Evolutionary conservation across 2,888 invertebrate genomes (phyloP), one percentile per base, ranked within the genome.

Genomic region (Nematopogon swammerdamellus): DNA sequence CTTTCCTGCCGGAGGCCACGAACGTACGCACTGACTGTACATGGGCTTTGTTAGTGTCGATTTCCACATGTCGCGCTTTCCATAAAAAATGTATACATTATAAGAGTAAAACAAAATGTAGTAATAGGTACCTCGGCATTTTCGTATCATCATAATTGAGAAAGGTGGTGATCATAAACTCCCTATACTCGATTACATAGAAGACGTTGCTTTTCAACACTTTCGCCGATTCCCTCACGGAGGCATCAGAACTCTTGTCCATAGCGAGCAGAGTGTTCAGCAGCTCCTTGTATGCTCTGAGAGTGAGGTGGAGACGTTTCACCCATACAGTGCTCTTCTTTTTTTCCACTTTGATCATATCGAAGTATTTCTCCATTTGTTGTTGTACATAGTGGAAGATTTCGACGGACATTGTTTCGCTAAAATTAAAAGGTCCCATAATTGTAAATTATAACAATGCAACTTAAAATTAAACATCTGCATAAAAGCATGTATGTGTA

Each of bases 381-480:
- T 92, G 91, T 70, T 97, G 96, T 8, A 97, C 90, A 71, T 93
- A 93, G 75, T 98, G 95, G 71, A 98, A 97, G 60, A 91, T 88
- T 54, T 90, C 87, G 3, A 94, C 86, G 17, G 94, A 91, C 83
- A 97, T 85, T 1, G 97, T 97, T 77, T 97, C 97, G 68, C 95
- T 95, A 68, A 60, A 82, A 82, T 58, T 55, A 53, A 58, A 56
- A 25, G 25, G 8, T 25, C 4, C 25, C 4, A 25, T 6, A 8
- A n/a, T n/a, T n/a, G n/a, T n/a, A 25, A 25, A 25, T 25, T 25
- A 6, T 8, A 25, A 25, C 25, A 25, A 25, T 6, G 8, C 25
- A 25, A 25, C 4, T 25, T 25, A n/a, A n/a, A n/a, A n/a, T n/a
- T n/a, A n/a, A n/a, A n/a, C n/a, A n/a, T n/a, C n/a, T n/a, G n/a